These are phyloP conservation scores for Nectonema munidae DNA, from an alignment of 2,888 invertebrate genomes.

Conservation along the genomic window DNA sequence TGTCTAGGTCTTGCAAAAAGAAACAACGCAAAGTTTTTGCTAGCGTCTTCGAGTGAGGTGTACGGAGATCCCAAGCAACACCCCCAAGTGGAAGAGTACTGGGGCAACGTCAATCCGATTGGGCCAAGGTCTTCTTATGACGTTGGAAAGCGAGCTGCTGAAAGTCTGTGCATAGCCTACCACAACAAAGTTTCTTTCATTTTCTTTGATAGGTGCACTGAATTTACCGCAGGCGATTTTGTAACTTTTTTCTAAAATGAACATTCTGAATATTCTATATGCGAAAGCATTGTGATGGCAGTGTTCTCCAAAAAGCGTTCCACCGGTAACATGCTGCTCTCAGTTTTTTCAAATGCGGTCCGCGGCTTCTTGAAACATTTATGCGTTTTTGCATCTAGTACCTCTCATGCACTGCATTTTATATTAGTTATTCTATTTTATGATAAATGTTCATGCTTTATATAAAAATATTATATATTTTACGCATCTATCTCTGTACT, in stretches of 20 bases:
- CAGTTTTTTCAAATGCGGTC: too few species aligned
- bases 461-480: too few species aligned
- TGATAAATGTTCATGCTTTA: too few species aligned
- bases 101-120: constrained; percentile 97
- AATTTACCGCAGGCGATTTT: not conserved
- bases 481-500: too few species aligned
- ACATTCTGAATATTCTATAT: not conserved
- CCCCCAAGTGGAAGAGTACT: constrained; percentile 83
- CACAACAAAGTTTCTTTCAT: constrained; percentile 34
- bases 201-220: not conserved
- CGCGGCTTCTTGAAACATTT: too few species aligned
- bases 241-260: not conserved
- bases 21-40: constrained; percentile 56
- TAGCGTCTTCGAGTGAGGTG: constrained; percentile 92
- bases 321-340: too few species aligned
- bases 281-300: not conserved
- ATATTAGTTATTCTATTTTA: too few species aligned
- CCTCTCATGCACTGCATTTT: too few species aligned
- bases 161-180: constrained; percentile 76
- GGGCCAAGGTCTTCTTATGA: constrained; percentile 64
- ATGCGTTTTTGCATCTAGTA: too few species aligned
- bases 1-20: constrained; percentile 50
- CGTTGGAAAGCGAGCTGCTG: constrained; percentile 91
- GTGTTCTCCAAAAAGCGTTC: too few species aligned
- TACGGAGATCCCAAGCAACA: constrained; percentile 95